A percentile compares a stretch with the other conserved stretches of the same genome.
phyloP scores from a whole-genome alignment of 2,113 vertebrate species.

The Neodon shergylaensis region DNA sequence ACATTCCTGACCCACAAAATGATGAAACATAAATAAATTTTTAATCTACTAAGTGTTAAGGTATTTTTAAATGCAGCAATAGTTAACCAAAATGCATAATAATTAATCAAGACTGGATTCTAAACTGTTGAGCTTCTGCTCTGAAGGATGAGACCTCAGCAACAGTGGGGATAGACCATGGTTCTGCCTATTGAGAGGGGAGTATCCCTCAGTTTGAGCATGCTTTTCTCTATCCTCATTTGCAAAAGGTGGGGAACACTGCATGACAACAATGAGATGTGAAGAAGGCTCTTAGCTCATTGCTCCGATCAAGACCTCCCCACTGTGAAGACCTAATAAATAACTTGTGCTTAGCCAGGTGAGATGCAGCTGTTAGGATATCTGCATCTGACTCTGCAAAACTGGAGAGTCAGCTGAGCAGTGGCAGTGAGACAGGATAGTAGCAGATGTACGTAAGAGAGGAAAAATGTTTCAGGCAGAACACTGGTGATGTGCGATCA shows the following conservation, averaged over 20 bases:
- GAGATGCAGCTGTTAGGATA: background rate
- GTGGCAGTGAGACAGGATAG: background rate
- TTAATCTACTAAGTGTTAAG: background rate
- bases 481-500: background rate
- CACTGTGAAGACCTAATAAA: background rate
- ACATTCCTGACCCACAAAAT: background rate
- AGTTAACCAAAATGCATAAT: background rate
- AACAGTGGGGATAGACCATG: background rate
- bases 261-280: slow-evolving; percentile 1
- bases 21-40: background rate
- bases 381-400: background rate
- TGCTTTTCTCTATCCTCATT: slow-evolving; percentile 27
- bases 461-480: background rate
- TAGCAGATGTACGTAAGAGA: background rate
- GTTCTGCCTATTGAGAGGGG: background rate
- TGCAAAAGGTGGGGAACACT: background rate
- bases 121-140: background rate
- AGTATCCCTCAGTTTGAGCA: background rate
- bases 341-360: background rate
- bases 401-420: background rate
- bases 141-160: background rate
- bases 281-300: slow-evolving; percentile 16
- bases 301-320: background rate
- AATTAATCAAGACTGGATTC: background rate
- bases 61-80: background rate